Base-by-base conservation (phyloP, 2,113 vertebrate species). In the Mesembrinibis cayennensis region DNA sequence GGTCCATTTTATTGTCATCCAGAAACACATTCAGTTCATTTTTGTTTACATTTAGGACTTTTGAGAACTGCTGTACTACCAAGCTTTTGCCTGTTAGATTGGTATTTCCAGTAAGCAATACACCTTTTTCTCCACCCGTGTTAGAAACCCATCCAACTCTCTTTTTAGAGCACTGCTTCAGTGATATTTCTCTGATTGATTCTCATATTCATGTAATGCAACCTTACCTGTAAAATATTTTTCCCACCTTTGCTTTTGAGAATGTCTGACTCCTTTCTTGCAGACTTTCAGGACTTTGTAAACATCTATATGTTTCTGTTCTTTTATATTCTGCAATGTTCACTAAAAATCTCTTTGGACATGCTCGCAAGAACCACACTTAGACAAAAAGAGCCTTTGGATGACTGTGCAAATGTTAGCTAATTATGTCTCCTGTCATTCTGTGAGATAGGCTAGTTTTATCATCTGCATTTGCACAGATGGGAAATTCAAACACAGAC, bases 31-130 rank as follows among this genome's bases (percentile, higher is more conserved):
- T 83, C 58, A 80, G 49, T 65, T 82, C 15, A 32, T n/a, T 93
- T 94, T 90, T 25, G 10, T 83, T 96, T 94, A 93, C 61, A 82
- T 81, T 95, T 94, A 92, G 52, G 65, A 72, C 42, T 89, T 93
- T 70, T 76, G 86, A 96, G 95, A 96, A 92, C 40, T 52, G 47
- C 45, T 82, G 6, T 85, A n/a, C 7, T 50, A 59, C 6, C 11
- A 83, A 47, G 40, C 7, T 94, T 91, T 70, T 74, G 27, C 65
- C 66, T 38, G 3, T 88, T 95, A 88, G 19, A 44, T 87, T 93
- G 90, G 55, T 77, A 94, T 90, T 97, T 96, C 78, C 79, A 89
- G 52, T 10, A 89, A 89, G 71, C 62, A 94, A 83, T 62, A 80
- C 95, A 70, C 20, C 30, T 76, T 97, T 80, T 73, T 70, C 25